Conservation (phyloP, 30 jellyfish, hydroid and myxozoan genomes). For the Turritopsis dohrnii region DNA sequence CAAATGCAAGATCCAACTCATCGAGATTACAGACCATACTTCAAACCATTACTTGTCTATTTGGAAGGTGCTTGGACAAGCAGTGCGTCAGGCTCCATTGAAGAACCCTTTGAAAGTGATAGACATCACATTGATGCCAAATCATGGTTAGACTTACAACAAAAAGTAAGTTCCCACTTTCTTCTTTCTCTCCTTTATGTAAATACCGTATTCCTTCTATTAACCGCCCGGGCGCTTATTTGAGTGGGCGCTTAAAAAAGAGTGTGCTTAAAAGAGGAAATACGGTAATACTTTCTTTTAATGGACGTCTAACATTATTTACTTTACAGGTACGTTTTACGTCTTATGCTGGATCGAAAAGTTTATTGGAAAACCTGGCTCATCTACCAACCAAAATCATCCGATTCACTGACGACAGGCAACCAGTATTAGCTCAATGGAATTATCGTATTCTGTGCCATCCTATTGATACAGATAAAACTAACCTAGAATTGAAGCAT, state of each 20-base stretch:
- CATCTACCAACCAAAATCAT: conserved; percentile 81
- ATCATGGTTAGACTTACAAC: conserved; percentile 60
- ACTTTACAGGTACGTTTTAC: conserved; percentile 44
- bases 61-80: conserved; percentile 93
- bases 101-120: conserved; percentile 69
- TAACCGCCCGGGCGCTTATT: conserved; percentile 35
- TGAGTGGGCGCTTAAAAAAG: too few species aligned
- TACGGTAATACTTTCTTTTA: too few species aligned
- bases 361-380: conserved; percentile 73
- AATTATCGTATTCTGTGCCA: conserved; percentile 78
- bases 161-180: background rate
- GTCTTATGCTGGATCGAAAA: conserved; percentile 76
- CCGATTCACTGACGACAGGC: conserved; percentile 54
- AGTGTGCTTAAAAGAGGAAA: too few species aligned
- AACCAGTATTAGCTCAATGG: conserved; percentile 91
- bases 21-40: conserved; percentile 63
- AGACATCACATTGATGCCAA: conserved; percentile 67
- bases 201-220: conserved; percentile 41
- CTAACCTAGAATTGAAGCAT: conserved; percentile 21
- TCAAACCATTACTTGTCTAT: conserved; percentile 74
- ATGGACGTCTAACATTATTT: background rate
- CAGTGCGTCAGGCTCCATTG: conserved; percentile 36
- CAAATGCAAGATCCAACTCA: conserved; percentile 57
- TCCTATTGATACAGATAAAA: conserved; percentile 58
- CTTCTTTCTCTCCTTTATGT: background rate